A percentile compares a stretch with the other conserved stretches of the same genome.
These are phyloP conservation scores for Drosophila mayri DNA, from an alignment of 1,140 invertebrate species.

Conservation along the genomic window DNA sequence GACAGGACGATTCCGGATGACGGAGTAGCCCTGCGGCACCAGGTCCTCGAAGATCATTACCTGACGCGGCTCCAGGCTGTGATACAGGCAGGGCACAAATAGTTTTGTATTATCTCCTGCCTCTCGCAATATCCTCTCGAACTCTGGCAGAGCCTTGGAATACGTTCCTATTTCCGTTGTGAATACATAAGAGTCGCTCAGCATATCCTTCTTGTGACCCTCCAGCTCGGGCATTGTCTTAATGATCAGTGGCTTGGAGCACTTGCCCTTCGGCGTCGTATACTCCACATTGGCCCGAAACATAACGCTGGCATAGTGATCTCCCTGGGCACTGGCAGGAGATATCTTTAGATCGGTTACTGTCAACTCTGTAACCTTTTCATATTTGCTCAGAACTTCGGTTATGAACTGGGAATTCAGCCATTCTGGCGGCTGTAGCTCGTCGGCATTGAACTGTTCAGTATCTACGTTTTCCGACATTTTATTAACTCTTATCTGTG, in stretches of 20 bases:
- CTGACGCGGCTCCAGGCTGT: slow-evolving; percentile 45
- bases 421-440: slow-evolving; percentile 66
- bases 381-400: slow-evolving; percentile 36
- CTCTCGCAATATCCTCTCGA: slow-evolving; percentile 48
- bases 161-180: slow-evolving; percentile 68
- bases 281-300: slow-evolving; percentile 51
- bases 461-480: slow-evolving; percentile 44
- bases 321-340: slow-evolving; percentile 63
- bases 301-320: slow-evolving; percentile 80
- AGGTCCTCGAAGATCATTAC: slow-evolving; percentile 69
- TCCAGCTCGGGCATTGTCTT: slow-evolving; percentile 70
- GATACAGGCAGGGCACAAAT: slow-evolving; percentile 46
- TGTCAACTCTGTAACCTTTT: slow-evolving; percentile 28
- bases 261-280: not conserved
- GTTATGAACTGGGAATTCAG: slow-evolving; percentile 53
- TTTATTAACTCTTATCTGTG: not conserved
- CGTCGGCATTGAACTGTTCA: slow-evolving; percentile 60
- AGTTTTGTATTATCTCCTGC: slow-evolving; percentile 51
- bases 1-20: slow-evolving; percentile 40
- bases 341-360: slow-evolving; percentile 40
- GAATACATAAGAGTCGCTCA: slow-evolving; percentile 45
- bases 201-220: slow-evolving; percentile 57
- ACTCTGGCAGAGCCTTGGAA: slow-evolving; percentile 42
- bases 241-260: slow-evolving; percentile 52
- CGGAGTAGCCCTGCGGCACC: slow-evolving; percentile 43